phyloP scores from a whole-genome alignment of 2,888 invertebrate species.

The Graphium colonna region DNA sequence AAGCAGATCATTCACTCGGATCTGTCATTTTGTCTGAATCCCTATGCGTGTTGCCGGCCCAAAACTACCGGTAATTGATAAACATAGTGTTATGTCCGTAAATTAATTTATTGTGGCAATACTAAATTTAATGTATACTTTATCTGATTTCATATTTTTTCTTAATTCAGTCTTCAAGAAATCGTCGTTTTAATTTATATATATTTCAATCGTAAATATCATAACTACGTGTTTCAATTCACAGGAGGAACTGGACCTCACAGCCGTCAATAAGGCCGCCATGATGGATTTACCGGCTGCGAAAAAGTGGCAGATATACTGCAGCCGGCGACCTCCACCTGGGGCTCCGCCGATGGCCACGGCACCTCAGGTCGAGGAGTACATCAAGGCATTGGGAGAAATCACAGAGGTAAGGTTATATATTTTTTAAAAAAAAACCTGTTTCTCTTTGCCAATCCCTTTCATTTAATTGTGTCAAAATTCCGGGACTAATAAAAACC shows the following conservation, averaged over 20 bases:
- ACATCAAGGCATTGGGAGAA: conserved; percentile 92
- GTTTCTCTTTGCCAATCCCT: no score
- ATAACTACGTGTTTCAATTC: neutral
- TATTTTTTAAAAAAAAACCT: no score
- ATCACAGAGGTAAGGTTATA: conserved; percentile 89
- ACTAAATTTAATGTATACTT: neutral
- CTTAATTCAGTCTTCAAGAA: no score
- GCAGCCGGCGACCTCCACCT: conserved; percentile 87
- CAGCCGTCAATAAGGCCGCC: conserved; percentile 95
- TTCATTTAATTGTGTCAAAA: no score
- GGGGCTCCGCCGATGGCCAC: conserved; percentile 74
- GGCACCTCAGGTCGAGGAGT: conserved; percentile 93
- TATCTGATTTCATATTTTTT: no score
- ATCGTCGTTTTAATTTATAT: no score
- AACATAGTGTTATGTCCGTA: neutral
- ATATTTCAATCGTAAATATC: no score
- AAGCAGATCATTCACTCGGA: neutral
- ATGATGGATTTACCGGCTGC: conserved; percentile 95
- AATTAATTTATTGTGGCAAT: neutral
- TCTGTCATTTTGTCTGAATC: no score
- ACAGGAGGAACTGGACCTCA: conserved; percentile 94
- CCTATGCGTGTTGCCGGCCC: no score
- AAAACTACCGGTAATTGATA: neutral
- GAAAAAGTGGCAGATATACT: conserved; percentile 99
- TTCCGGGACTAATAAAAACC: no score